Conservation (phyloP, 2,113 vertebrate genomes). For the Erythrocercus mccallii region DNA sequence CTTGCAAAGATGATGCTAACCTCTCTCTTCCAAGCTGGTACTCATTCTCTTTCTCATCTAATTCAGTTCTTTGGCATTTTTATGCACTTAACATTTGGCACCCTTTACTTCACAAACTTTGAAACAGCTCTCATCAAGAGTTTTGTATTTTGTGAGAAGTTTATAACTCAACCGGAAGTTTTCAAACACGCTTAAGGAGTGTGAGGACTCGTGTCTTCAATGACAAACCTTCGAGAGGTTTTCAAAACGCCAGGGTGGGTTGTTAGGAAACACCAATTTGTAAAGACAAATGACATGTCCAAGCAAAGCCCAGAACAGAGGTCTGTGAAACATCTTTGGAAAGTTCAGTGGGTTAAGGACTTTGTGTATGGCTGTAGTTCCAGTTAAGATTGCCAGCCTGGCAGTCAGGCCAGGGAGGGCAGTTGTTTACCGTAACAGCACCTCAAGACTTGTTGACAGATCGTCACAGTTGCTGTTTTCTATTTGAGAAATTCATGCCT, state of each 20-base stretch:
- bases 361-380: background rate
- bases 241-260: background rate
- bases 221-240: background rate
- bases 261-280: background rate
- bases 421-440: background rate
- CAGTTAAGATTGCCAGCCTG: background rate
- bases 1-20: background rate
- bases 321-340: background rate
- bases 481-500: background rate
- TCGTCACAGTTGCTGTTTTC: background rate
- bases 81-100: background rate
- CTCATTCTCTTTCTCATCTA: background rate
- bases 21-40: background rate
- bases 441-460: background rate
- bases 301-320: background rate
- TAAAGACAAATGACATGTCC: background rate
- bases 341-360: background rate
- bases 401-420: background rate
- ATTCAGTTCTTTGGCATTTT: background rate
- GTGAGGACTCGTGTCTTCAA: accelerated
- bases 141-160: background rate
- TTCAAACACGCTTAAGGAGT: background rate
- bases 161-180: background rate
- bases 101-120: background rate
- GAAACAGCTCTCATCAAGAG: background rate